Conservation (phyloP, 2,113 vertebrate species). For the Hippocampus guttulatus region DNA sequence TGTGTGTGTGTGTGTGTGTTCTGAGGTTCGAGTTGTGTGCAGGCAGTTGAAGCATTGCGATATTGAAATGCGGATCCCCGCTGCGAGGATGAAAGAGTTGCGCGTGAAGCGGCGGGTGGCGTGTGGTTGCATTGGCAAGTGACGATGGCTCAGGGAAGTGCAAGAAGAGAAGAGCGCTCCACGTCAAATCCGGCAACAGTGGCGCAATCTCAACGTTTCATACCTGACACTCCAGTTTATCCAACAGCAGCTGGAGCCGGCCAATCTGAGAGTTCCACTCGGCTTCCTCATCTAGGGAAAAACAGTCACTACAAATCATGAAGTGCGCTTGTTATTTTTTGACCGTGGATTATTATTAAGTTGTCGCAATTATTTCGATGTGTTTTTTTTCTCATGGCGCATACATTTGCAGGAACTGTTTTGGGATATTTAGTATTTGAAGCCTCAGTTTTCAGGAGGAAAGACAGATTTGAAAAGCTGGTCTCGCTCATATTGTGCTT, state of each 20-base stretch:
- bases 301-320: neutral
- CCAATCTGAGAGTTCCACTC: conserved; percentile 90
- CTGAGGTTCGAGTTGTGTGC: neutral
- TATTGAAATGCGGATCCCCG: conserved; percentile 42
- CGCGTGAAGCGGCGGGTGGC: conserved; percentile 5
- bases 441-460: no score
- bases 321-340: no score
- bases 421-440: no score
- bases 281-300: conserved; percentile 71
- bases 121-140: neutral
- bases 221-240: conserved; percentile 93
- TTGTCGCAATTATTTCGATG: no score
- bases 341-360: no score
- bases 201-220: neutral
- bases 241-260: conserved; percentile 88
- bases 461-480: neutral
- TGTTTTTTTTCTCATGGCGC: no score
- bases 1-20: neutral
- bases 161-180: neutral
- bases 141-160: conserved; percentile 19
- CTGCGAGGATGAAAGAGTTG: conserved; percentile 13
- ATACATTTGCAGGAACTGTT: no score
- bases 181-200: neutral
- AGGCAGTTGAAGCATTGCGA: conserved; percentile 43
- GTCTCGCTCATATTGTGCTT: neutral